Base-by-base conservation (phyloP, 2,888 invertebrate species). In the Mongoloraphidia duomilia region DNA sequence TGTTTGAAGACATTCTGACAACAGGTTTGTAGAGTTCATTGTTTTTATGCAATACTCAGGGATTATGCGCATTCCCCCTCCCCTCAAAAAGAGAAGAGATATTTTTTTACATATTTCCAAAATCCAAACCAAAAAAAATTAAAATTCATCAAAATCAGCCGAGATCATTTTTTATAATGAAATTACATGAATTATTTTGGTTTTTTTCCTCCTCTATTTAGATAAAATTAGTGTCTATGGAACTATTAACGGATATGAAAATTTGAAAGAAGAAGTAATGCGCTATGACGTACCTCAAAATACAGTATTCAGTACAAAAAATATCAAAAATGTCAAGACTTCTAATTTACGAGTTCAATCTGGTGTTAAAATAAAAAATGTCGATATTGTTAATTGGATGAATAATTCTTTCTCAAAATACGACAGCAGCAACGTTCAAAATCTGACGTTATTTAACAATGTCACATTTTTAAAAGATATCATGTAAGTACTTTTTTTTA, bases 191-290 rank as follows among this genome's bases (percentile, higher is more conserved):
- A 26, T 26, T 26, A 17, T 17, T 17, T 17, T 17, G 17, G 4
- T 17, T 4, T 2, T 3, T 26, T 26, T 6, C 26, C 6, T 26
- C 26, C 26, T 26, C 26, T 26, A 26, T 55, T 10, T 37, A 67
- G 72, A 65, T 34, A 56, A 65, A 55, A 53, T 69, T 1, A 52
- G 58, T 9, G 33, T 58, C 34, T 54, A 61, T 37, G 64, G 67
- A 0, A 59, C 56, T 6, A 64, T 79, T 13, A 79, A 79, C 57
- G 61, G 66, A 51, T 59, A 74, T 41, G 6, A 26, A 26, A 67
- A 74, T 62, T 61, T 79, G 33, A 58, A 63, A 11, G 64, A 63
- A 9, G 78, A 79, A 55, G 63, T 79, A 13, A 64, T 75, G 53
- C 66, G 69, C 41, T 62, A 64, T 44, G 70, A 72, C 52, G 51